phyloP scores from a whole-genome alignment of 2,113 vertebrate species.

The Microcebus ravelobensis region DNA sequence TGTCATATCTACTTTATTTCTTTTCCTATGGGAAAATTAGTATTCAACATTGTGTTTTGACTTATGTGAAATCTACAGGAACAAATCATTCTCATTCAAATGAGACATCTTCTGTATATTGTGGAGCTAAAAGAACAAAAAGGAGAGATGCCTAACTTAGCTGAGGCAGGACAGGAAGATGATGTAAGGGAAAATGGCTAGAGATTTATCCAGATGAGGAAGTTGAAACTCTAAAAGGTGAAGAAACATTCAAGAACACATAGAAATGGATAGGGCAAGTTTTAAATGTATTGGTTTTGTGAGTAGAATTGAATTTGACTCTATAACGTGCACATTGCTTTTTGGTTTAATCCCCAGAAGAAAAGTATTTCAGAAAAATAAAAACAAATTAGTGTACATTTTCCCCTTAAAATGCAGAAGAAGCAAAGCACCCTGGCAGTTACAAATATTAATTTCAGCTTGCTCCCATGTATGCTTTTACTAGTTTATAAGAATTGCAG shows the following conservation, averaged over 20 bases:
- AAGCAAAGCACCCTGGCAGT: background rate
- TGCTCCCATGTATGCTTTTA: background rate
- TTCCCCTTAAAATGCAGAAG: slow-evolving; percentile 13
- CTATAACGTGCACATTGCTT: background rate
- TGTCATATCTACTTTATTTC: background rate
- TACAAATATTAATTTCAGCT: background rate
- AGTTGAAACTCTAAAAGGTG: background rate
- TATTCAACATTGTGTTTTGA: background rate
- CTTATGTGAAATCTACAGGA: background rate
- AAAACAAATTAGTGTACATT: background rate
- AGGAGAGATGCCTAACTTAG: background rate
- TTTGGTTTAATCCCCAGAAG: slow-evolving; percentile 20
- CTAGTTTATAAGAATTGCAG: background rate
- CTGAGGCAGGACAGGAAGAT: background rate
- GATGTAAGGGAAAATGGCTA: background rate
- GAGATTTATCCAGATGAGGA: background rate
- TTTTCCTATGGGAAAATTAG: background rate
- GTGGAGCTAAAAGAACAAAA: background rate
- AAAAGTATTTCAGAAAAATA: slow-evolving; percentile 16
- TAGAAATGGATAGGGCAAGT: background rate
- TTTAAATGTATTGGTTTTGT: background rate
- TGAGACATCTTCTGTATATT: background rate
- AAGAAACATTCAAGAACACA: background rate
- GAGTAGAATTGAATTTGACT: slow-evolving; percentile 14
- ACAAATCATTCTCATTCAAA: background rate